phyloP scores from a whole-genome alignment of 2,888 invertebrate genomes.

The Mythimna lalbum region DNA sequence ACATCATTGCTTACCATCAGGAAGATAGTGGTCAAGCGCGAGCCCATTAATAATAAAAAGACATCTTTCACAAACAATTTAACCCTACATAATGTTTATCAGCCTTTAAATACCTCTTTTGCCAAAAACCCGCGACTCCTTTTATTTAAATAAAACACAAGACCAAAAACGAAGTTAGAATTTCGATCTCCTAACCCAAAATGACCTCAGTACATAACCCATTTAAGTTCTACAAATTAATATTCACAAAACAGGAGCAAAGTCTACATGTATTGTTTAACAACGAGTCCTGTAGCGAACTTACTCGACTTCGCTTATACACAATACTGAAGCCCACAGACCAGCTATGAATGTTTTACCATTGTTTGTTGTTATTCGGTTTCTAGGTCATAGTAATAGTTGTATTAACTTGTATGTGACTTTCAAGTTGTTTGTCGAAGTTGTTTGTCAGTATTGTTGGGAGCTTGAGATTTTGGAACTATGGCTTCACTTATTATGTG shows the following conservation, averaged over 20 bases:
- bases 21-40: no score
- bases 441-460: slow-evolving; percentile 8
- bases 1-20: no score
- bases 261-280: slow-evolving; percentile 44
- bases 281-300: slow-evolving; percentile 13
- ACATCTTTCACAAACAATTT: no score
- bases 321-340: slow-evolving; percentile 34
- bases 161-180: neutral
- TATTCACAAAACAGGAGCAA: slow-evolving; percentile 36
- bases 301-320: slow-evolving; percentile 14
- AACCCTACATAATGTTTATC: no score
- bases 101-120: neutral
- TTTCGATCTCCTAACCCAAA: slow-evolving; percentile 5
- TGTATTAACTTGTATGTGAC: neutral
- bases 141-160: neutral
- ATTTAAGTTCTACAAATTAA: slow-evolving; percentile 34
- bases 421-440: slow-evolving; percentile 1
- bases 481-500: neutral
- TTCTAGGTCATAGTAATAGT: slow-evolving; percentile 9
- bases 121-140: neutral
- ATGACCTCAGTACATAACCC: slow-evolving; percentile 1
- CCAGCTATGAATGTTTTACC: slow-evolving; percentile 30
- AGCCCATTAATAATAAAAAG: no score
- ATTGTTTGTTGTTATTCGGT: slow-evolving; percentile 5
- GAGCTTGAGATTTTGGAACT: neutral